Evolutionary conservation across 2,797 vertebrate genomes (phyloP).

Genomic region (Gymnothorax javanicus): DNA sequence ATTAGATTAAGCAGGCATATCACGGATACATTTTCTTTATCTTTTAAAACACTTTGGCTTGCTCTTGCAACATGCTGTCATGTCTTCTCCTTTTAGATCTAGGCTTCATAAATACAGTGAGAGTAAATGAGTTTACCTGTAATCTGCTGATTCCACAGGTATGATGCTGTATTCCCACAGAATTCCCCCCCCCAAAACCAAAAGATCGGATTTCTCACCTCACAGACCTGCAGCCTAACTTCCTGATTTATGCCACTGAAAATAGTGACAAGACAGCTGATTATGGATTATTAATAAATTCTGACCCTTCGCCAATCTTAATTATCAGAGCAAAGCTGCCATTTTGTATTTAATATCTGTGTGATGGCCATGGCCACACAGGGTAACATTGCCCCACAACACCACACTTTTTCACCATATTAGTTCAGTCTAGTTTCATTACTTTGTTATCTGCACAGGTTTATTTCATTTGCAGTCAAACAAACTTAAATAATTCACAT

Average conservation of each 20-base stretch:
- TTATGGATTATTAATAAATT: slow-evolving; percentile 12
- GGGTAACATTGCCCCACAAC: too few species aligned
- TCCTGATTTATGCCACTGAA: background rate
- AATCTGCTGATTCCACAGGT: background rate
- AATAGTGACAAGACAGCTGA: background rate
- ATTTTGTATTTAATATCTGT: background rate
- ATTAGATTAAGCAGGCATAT: too few species aligned
- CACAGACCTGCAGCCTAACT: background rate
- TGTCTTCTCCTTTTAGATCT: background rate
- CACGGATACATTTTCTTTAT: background rate
- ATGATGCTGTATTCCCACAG: background rate
- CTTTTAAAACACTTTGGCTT: background rate
- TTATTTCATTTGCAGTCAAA: too few species aligned
- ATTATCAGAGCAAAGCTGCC: slow-evolving; percentile 8
- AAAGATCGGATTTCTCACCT: too few species aligned
- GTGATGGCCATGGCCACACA: too few species aligned
- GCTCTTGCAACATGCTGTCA: background rate
- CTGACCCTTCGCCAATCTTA: background rate
- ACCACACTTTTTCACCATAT: too few species aligned
- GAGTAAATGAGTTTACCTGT: slow-evolving; percentile 7
- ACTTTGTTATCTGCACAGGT: too few species aligned
- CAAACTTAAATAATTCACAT: too few species aligned
- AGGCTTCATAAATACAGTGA: background rate
- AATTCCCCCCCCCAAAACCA: background rate
- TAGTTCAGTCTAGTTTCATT: too few species aligned